These are phyloP conservation scores for Xenops minutus DNA, from an alignment of 2,797 vertebrate species.

Conservation along the genomic window DNA sequence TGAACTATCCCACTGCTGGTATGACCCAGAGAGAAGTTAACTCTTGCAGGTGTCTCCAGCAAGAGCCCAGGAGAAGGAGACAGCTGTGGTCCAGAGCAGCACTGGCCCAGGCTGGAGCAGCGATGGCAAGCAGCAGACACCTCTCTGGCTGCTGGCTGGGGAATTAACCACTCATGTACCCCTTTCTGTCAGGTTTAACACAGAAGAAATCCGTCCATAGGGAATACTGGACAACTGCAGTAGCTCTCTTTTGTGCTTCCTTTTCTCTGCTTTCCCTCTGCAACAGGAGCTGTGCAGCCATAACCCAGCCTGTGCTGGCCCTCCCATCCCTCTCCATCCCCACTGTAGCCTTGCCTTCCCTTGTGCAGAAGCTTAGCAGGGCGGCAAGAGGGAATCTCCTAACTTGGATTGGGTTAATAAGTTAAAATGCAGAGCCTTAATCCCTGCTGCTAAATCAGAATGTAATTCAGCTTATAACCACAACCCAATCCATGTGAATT, in stretches of 20 bases:
- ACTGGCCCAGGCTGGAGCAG: neutral
- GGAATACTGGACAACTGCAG: neutral
- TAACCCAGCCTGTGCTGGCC: neutral
- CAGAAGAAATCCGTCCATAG: rapidly evolving
- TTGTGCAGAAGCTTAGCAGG: neutral
- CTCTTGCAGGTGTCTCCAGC: neutral
- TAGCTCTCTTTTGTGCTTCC: neutral
- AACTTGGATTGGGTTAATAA: slow-evolving; percentile 70
- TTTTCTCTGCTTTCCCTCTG: neutral
- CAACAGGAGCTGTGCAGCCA: neutral
- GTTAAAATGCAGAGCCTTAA: slow-evolving; percentile 70
- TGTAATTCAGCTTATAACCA: slow-evolving; percentile 72
- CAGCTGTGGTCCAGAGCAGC: neutral
- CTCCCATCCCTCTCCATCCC: neutral
- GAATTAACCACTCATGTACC: neutral
- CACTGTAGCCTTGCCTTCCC: neutral
- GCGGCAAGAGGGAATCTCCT: slow-evolving; percentile 32
- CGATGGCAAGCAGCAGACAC: neutral
- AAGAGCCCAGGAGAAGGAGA: neutral
- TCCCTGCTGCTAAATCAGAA: slow-evolving; percentile 66
- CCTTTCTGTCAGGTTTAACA: neutral
- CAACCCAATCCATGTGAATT: slow-evolving; percentile 72
- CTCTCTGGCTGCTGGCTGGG: neutral
- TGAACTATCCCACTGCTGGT: neutral
- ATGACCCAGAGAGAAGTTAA: neutral